Base-by-base conservation (phyloP, 2,797 vertebrate species). In the Sebastes paucispinis region DNA sequence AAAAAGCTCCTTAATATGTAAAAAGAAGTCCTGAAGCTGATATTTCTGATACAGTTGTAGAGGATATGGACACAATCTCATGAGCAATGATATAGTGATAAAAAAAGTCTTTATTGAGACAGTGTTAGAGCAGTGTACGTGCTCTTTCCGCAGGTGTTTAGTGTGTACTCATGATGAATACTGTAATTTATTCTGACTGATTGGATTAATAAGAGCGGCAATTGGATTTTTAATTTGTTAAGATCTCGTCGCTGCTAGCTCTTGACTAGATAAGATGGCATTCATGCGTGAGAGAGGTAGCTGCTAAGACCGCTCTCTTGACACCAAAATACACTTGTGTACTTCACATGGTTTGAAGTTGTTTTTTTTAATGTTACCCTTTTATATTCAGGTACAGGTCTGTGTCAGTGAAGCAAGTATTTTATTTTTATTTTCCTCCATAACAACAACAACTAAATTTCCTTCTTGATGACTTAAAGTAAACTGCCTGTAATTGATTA, bases 131-230 rank as follows among this genome's bases (percentile, higher is more conserved):
- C 3, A 7, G 3, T 10, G 58, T 3, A 5, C 25, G 8, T 4
- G 55, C 47, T 10, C 3, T n/a, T 6, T 22, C n/a, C 10, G 10
- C 67, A 74, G 79, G 52, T 82, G 78, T 64, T 57, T 22, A 25
- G 12, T 20, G 13, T 58, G 55, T 64, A 68, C 65, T 78, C 68
- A 36, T 31, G 32, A 58, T 73, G 58, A 86, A 52, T 65, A 14
- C 31, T 68, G 59, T 79, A 32, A 82, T 79, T 80, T 66, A 79
- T 82, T 64, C 74, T n/a, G 52, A 68, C 52, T 87, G 86, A 87
- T 83, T 85, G 73, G 84, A 85, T 85, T 81, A 88, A 85, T 83
- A 73, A 73, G 73, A 77, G 27, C 16, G 3, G 34, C 63, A 43
- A 75, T 74, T 77, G 43, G 69, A 69, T 76, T 82, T 79, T 71